Evolutionary conservation across 2,797 vertebrate species (phyloP), one percentile per base, ranked within the genome.

Genomic region (Falco rusticolus): DNA sequence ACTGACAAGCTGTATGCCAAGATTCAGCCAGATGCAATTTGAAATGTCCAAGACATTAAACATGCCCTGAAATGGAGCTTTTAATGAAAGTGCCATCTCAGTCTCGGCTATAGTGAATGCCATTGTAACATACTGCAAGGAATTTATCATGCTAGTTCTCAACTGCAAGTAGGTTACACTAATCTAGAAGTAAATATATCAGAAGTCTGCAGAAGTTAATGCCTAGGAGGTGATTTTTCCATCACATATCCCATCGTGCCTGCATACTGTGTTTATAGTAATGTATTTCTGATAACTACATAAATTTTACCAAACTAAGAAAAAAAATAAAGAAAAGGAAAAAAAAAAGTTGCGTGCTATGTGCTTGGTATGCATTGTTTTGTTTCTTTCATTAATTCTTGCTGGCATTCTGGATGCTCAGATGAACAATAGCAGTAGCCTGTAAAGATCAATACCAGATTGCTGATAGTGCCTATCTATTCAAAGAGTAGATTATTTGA

Each of bases 401-500:
- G 98, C 98, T 99, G 99, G 98, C 99, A 98, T 98, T 98, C 97
- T 97, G 97, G 98, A 97, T 98, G 98, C 97, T 97, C 97, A 98
- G 98, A 99, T 99, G 99, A 99, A 99, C 99, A 99, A 99, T 99
- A 99, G 99, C 98, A 98, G 97, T 96, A 98, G 98, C 98, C 98
- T 98, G 98, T 98, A 97, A 93, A 97, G 99, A 99, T 99, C 99
- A 99, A 99, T 99, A 99, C 98, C 98, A 99, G 99, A 99, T 99
- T 98, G 98, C 99, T 99, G 99, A 99, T 99, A 99, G 98, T 98
- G 98, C 98, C 99, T 98, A 98, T 99, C 99, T 99, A 98, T 99
- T 99, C 99, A 98, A 96, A 97, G 98, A 98, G 98, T 98, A 99
- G 99, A 99, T 99, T 98, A 99, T 98, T 98, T 99, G 99, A 99